Conservation (phyloP, 37 sponge, comb jelly and placozoan species). For the Halichondria panicea region DNA sequence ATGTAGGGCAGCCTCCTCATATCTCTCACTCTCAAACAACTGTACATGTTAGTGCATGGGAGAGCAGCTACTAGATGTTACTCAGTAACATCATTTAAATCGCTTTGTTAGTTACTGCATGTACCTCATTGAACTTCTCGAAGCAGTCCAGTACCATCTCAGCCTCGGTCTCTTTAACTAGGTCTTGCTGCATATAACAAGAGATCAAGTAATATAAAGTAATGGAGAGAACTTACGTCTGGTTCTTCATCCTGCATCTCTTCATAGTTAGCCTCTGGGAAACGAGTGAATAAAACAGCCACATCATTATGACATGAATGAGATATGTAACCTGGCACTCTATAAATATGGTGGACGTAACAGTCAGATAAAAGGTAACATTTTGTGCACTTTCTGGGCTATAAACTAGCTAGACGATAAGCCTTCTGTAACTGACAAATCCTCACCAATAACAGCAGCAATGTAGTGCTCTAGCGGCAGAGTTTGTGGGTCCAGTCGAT, state of each 20-base stretch:
- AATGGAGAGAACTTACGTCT: too few species aligned
- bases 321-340: neutral
- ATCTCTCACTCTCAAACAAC: constrained; percentile 58
- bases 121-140: constrained; percentile 64
- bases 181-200: constrained; percentile 25
- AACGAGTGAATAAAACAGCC: too few species aligned
- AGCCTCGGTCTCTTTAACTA: constrained; percentile 56
- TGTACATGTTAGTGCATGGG: neutral
- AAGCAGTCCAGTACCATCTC: constrained; percentile 60
- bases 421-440: too few species aligned
- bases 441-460: too few species aligned
- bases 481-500: too few species aligned
- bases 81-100: neutral
- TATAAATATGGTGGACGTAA: neutral
- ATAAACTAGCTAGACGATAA: too few species aligned
- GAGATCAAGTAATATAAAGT: too few species aligned
- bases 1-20: constrained; percentile 63
- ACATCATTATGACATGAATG: neutral
- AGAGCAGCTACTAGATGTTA: neutral
- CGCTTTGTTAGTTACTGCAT: neutral
- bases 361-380: neutral
- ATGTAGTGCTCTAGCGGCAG: too few species aligned
- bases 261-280: neutral
- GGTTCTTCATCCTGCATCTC: constrained; percentile 6
- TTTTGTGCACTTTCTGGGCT: too few species aligned